A percentile compares a stretch with the other conserved stretches of the same genome.
Evolutionary conservation across 2,888 invertebrate genomes (phyloP).

Genomic region (Cantharis nigra): DNA sequence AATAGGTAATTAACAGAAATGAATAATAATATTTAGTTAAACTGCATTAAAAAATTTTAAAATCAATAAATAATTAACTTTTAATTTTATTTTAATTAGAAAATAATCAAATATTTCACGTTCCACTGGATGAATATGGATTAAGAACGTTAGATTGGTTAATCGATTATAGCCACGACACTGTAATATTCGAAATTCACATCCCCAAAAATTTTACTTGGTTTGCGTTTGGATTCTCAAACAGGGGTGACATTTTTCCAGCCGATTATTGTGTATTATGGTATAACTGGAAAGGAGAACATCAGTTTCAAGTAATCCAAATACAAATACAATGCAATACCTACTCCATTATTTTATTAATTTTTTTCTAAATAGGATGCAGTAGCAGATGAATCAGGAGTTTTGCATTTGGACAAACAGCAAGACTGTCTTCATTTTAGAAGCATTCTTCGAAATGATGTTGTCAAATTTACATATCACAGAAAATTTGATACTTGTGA

Average conservation of each 20-base stretch:
- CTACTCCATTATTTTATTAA: neutral
- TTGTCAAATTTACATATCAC: constrained; percentile 73
- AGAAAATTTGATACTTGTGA: constrained; percentile 88
- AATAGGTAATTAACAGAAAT: neutral
- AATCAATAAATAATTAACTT: neutral
- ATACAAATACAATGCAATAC: neutral
- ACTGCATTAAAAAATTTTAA: neutral
- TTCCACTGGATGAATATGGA: constrained; percentile 53
- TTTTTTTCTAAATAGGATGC: constrained; percentile 65
- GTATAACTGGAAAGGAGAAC: constrained; percentile 68
- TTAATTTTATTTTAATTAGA: neutral
- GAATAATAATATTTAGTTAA: neutral
- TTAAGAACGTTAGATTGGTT: constrained; percentile 57
- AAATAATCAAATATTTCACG: constrained; percentile 43
- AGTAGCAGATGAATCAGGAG: constrained; percentile 69
- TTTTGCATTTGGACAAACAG: constrained; percentile 67
- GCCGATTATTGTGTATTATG: constrained; percentile 85
- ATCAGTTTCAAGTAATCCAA: constrained; percentile 61
- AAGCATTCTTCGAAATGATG: constrained; percentile 56
- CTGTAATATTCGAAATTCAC: constrained; percentile 59
- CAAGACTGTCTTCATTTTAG: constrained; percentile 75
- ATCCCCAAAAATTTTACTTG: constrained; percentile 63
- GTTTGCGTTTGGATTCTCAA: constrained; percentile 88
- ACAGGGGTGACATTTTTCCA: constrained; percentile 71
- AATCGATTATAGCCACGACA: constrained; percentile 53